Percentiles rank a stretch among this genome's conserved stretches.
Conservation (phyloP, 2,888 invertebrate genomes). For the Anticlea derivata region DNA sequence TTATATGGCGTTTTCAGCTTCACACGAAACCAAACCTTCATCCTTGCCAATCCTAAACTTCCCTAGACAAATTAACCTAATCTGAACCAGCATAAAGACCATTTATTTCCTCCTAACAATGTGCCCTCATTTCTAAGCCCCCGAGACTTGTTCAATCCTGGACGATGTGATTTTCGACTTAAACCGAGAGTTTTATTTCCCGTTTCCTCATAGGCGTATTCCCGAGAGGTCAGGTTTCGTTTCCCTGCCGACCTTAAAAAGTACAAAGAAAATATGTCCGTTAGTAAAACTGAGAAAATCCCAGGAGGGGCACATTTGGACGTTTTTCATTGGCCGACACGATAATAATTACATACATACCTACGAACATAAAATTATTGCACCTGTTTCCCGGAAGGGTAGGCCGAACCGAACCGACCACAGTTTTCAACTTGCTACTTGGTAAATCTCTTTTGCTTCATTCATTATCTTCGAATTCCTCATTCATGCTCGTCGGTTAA, state of each 20-base stretch:
- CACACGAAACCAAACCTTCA: not conserved
- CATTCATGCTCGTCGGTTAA: no score
- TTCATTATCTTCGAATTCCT: no score
- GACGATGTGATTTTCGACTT: conserved; percentile 54
- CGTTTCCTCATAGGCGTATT: conserved; percentile 29
- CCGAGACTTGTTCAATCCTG: conserved; percentile 43
- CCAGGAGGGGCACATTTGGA: no score
- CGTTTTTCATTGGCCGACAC: no score
- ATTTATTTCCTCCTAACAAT: conserved; percentile 33
- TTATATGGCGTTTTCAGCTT: not conserved
- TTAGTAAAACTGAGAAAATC: no score
- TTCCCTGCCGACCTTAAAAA: conserved; percentile 1
- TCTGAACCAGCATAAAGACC: conserved; percentile 19
- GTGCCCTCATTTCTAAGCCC: conserved; percentile 48
- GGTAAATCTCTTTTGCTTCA: no score
- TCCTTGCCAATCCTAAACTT: conserved; percentile 16
- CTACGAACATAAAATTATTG: no score
- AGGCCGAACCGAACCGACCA: no score
- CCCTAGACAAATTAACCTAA: conserved; percentile 30
- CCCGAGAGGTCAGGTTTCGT: conserved; percentile 10
- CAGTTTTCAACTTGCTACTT: no score
- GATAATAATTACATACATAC: no score
- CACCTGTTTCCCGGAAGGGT: no score
- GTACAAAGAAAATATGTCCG: not conserved
- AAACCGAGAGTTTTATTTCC: conserved; percentile 48